Evolutionary conservation across 2,797 vertebrate genomes (phyloP).

Genomic region (Coregonus suidteri): DNA sequence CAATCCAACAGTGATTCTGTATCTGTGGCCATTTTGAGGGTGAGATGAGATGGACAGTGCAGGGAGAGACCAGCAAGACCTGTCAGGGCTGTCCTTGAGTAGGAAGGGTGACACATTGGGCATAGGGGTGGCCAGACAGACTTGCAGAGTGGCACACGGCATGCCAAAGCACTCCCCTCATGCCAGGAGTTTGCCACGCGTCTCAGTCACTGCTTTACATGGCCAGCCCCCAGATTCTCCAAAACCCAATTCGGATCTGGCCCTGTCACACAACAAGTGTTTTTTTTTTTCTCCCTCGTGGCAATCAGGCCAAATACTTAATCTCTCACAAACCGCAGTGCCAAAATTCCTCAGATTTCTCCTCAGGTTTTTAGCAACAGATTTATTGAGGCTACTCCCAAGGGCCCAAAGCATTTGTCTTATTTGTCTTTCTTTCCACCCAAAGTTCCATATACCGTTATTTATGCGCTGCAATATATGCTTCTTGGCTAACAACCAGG

Average conservation of each 20-base stretch:
- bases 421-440: no score
- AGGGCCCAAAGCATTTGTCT: no score
- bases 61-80: conserved; percentile 23
- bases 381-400: background rate
- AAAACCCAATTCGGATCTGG: background rate
- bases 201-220: conserved; percentile 7
- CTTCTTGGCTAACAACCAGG: no score
- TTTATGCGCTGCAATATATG: no score
- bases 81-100: conserved; percentile 32
- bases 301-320: background rate
- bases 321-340: conserved; percentile 7
- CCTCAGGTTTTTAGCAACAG: conserved; percentile 24
- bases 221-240: conserved; percentile 26
- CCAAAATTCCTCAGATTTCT: conserved; percentile 15
- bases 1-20: background rate
- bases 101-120: background rate
- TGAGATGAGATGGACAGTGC: background rate
- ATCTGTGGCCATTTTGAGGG: background rate
- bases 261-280: conserved; percentile 13
- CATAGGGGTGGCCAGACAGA: conserved; percentile 42
- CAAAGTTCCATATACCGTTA: no score
- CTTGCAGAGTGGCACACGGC: conserved; percentile 22
- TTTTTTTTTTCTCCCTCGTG: conserved; percentile 2
- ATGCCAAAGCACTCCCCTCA: conserved; percentile 20
- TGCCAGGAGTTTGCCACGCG: background rate